A percentile compares a stretch with the other conserved stretches of the same genome.
These are phyloP conservation scores for Allygus modestus DNA, from an alignment of 2,888 invertebrate genomes.

Conservation along the genomic window DNA sequence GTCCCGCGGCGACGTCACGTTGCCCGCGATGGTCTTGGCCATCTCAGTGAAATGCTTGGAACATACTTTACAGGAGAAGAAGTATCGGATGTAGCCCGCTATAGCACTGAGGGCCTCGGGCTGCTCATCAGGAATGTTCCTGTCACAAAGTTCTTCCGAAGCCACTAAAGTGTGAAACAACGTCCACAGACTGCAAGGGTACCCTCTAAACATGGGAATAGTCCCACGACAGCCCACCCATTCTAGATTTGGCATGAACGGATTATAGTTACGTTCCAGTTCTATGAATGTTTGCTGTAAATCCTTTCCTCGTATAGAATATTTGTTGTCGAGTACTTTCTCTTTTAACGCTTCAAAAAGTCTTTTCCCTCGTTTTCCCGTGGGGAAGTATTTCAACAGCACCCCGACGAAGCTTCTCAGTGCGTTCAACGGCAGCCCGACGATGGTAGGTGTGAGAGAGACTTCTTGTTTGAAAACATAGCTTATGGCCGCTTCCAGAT, in stretches of 20 bases:
- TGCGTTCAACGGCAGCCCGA: background rate
- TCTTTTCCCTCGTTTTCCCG: background rate
- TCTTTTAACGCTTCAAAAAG: background rate
- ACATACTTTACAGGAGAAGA: constrained; percentile 96
- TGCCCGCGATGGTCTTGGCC: constrained; percentile 85
- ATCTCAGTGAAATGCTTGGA: constrained; percentile 92
- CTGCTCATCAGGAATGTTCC: constrained; percentile 73
- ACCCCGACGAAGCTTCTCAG: background rate
- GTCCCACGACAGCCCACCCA: background rate
- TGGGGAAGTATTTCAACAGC: background rate
- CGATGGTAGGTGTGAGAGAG: background rate
- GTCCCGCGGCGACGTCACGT: constrained; percentile 84
- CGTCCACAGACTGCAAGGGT: constrained; percentile 17
- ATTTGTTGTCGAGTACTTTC: background rate
- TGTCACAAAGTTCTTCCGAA: background rate
- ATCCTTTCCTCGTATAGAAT: background rate
- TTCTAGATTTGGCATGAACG: background rate
- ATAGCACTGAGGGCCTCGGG: constrained; percentile 88
- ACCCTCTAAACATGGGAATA: background rate
- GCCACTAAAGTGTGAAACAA: constrained; percentile 31
- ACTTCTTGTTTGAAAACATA: constrained; percentile 1
- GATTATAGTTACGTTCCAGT: background rate
- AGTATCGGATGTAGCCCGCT: constrained; percentile 92
- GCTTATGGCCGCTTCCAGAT: background rate
- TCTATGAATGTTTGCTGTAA: background rate